phyloP scores from a whole-genome alignment of 2,113 vertebrate species.

The Ptychochromis oligacanthus region DNA sequence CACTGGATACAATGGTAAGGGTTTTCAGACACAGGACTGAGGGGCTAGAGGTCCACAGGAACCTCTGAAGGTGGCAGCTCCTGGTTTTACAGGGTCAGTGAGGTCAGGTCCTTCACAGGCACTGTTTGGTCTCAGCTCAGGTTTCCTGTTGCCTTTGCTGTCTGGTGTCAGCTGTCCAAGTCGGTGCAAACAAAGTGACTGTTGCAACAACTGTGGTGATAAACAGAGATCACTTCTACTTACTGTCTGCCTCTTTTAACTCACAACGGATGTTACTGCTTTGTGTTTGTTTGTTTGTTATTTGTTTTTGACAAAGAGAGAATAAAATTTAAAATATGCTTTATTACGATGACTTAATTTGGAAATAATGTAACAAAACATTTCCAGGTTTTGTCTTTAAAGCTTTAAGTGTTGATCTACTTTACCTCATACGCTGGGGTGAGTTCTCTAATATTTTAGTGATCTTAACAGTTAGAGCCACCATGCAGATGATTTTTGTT shows the following conservation, averaged over 20 bases:
- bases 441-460: not conserved
- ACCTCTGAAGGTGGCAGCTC: slow-evolving; percentile 31
- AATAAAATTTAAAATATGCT: not conserved
- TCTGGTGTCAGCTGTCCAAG: slow-evolving; percentile 46
- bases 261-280: slow-evolving; percentile 36
- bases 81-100: slow-evolving; percentile 46
- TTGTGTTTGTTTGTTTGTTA: not conserved
- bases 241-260: slow-evolving; percentile 31
- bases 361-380: not conserved
- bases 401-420: not conserved
- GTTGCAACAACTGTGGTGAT: slow-evolving; percentile 27
- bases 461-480: not conserved
- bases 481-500: not conserved
- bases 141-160: slow-evolving; percentile 53
- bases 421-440: not conserved
- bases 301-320: not conserved
- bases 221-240: slow-evolving; percentile 7
- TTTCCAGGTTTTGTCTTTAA: not conserved
- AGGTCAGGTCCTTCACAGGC: slow-evolving; percentile 43
- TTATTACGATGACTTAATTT: not conserved
- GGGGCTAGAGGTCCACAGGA: slow-evolving; percentile 30
- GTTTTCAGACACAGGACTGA: slow-evolving; percentile 13
- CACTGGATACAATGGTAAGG: slow-evolving; percentile 16
- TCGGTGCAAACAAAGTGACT: slow-evolving; percentile 16
- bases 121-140: slow-evolving; percentile 23